phyloP scores from a whole-genome alignment of 2,113 vertebrate species.

The Caloenas nicobarica region DNA sequence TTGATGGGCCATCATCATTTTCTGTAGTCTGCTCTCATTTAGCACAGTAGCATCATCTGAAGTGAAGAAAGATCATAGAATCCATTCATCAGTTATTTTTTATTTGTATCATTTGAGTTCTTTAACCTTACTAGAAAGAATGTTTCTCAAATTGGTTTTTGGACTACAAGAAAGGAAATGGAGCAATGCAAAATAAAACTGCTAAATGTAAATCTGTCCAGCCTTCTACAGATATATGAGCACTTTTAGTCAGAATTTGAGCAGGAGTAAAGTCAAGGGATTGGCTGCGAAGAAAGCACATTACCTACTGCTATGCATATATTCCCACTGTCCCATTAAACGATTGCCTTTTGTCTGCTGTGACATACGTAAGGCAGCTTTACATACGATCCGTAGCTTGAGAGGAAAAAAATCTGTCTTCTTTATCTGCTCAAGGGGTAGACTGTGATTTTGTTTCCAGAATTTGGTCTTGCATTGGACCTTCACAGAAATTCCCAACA shows the following conservation, averaged over 20 bases:
- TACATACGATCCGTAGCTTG: background rate
- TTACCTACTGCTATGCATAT: background rate
- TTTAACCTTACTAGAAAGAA: background rate
- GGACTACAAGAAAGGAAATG: background rate
- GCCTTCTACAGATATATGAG: background rate
- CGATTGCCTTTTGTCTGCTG: background rate
- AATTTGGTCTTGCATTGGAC: background rate
- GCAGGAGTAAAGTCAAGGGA: background rate
- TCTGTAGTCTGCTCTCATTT: constrained; percentile 12
- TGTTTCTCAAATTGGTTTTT: background rate
- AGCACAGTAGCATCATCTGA: background rate
- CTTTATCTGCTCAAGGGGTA: background rate
- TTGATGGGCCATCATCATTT: background rate
- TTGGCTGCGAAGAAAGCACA: background rate
- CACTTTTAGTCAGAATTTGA: background rate
- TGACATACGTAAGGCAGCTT: background rate
- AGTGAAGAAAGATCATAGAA: background rate
- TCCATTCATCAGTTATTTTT: background rate
- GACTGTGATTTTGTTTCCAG: background rate
- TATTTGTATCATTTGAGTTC: background rate
- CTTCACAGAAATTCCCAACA: background rate
- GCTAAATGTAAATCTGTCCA: background rate
- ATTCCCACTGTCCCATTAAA: background rate
- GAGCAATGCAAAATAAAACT: background rate
- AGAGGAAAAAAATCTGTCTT: background rate